phyloP scores from a whole-genome alignment of 1,140 invertebrate genomes.

The Pararge aegeria region DNA sequence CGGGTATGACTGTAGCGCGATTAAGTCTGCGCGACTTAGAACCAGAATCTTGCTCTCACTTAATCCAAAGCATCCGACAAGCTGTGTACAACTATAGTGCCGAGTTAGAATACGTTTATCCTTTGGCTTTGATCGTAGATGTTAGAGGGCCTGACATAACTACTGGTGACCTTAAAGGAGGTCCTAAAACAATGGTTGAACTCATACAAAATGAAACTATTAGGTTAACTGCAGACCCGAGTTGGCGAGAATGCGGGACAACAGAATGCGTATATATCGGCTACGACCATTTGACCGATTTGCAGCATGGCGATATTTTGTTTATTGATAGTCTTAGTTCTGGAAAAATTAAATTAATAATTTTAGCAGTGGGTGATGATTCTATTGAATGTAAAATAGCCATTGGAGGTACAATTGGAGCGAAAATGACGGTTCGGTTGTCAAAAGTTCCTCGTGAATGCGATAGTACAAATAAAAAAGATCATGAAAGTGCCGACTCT shows the following conservation, averaged over 20 bases:
- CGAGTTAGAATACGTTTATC: conserved; percentile 70
- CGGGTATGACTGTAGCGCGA: conserved; percentile 70
- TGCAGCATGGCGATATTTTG: conserved; percentile 52
- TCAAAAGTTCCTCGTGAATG: conserved; percentile 54
- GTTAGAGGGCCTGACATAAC: conserved; percentile 72
- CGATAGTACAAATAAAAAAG: conserved; percentile 32
- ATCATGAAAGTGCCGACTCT: conserved; percentile 42
- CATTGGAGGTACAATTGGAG: conserved; percentile 53
- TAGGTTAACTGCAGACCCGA: conserved; percentile 58
- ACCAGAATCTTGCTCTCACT: conserved; percentile 64
- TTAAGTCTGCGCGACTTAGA: conserved; percentile 65
- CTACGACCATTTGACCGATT: conserved; percentile 65
- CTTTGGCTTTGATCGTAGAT: conserved; percentile 71
- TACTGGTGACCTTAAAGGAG: conserved; percentile 66
- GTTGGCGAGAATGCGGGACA: conserved; percentile 67
- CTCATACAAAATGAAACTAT: conserved; percentile 49
- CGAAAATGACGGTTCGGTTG: conserved; percentile 68
- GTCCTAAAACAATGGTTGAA: conserved; percentile 50
- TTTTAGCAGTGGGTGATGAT: conserved; percentile 63
- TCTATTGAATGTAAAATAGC: conserved; percentile 62
- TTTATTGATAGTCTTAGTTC: conserved; percentile 60
- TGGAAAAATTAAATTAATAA: conserved; percentile 58
- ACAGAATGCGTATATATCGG: conserved; percentile 62
- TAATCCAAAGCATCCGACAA: conserved; percentile 70
- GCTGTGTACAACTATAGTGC: conserved; percentile 73